Conservation (phyloP, 2,888 invertebrate species). For the Ceraclea dissimilis region DNA sequence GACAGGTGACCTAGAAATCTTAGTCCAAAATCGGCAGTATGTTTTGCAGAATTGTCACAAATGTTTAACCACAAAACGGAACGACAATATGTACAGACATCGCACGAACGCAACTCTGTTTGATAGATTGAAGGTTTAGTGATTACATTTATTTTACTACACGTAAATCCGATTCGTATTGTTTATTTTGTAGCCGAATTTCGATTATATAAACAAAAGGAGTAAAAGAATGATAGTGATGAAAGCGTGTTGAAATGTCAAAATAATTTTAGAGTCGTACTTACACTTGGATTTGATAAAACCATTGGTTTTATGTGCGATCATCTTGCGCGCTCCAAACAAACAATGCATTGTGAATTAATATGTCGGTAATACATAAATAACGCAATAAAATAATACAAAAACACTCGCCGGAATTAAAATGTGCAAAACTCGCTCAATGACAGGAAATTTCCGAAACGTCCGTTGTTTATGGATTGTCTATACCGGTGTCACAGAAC, state of each 20-base stretch:
- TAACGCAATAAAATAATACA: slow-evolving; percentile 5
- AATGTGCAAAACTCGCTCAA: neutral
- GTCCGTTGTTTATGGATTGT: neutral
- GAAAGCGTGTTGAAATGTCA: slow-evolving; percentile 19
- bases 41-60: neutral
- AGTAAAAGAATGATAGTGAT: slow-evolving; percentile 11
- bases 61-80: neutral
- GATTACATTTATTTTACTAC: no score
- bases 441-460: slow-evolving; percentile 5
- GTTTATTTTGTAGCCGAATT: neutral
- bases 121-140: no score
- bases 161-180: no score
- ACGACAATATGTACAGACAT: neutral
- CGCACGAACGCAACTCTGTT: neutral
- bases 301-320: slow-evolving; percentile 7
- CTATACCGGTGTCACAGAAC: no score
- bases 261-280: slow-evolving; percentile 9
- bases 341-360: slow-evolving; percentile 18
- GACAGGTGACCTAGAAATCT: neutral
- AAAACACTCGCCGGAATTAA: neutral
- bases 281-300: slow-evolving; percentile 17
- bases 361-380: slow-evolving; percentile 21
- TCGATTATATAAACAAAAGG: slow-evolving; percentile 18
- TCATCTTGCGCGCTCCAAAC: slow-evolving; percentile 13
- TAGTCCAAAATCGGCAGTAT: neutral